Conservation (phyloP, 2,797 vertebrate genomes). For the Pipistrellus pygmaeus region DNA sequence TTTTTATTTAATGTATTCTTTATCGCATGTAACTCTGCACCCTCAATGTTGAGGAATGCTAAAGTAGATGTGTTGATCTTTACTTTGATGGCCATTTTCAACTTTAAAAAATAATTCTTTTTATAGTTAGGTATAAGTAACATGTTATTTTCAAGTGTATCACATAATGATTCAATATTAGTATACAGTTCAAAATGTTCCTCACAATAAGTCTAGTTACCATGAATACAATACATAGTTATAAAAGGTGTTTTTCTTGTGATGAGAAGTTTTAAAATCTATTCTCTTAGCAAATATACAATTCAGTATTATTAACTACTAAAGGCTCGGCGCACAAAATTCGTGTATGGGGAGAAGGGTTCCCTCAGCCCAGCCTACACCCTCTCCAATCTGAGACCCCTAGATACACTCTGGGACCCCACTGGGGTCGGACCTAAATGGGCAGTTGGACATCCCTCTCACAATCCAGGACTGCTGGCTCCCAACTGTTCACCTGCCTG, state of each 20-base stretch:
- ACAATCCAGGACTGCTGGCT: too few species aligned
- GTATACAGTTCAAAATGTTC: not conserved
- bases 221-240: not conserved
- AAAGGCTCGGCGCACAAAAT: too few species aligned
- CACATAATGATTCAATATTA: not conserved
- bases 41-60: not conserved
- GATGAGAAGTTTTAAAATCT: not conserved
- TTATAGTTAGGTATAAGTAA: not conserved
- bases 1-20: not conserved
- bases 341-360: too few species aligned
- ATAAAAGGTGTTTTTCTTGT: not conserved
- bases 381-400: too few species aligned
- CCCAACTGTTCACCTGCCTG: too few species aligned
- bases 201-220: not conserved
- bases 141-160: not conserved
- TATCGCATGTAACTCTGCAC: not conserved
- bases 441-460: too few species aligned
- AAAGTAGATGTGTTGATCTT: not conserved
- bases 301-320: not conserved
- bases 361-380: too few species aligned
- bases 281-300: not conserved
- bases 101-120: not conserved
- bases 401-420: too few species aligned
- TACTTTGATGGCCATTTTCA: slow-evolving; percentile 10
- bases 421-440: too few species aligned